phyloP scores from a whole-genome alignment of 2,113 vertebrate genomes.

The western clawed frog (Xenopus tropicalis) region DNA sequence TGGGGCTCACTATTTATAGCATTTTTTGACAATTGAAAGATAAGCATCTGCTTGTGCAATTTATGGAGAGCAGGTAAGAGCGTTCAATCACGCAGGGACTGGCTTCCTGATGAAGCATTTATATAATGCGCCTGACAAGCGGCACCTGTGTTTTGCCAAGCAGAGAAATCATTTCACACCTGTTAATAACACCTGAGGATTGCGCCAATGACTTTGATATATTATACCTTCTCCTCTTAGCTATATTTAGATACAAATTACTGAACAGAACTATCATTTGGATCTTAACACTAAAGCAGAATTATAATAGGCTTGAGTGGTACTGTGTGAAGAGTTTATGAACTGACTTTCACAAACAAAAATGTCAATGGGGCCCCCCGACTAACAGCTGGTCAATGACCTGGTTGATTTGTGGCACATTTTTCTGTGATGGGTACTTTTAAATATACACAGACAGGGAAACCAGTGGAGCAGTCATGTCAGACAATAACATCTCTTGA shows the following conservation, averaged over 20 bases:
- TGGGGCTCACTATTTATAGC: slow-evolving; percentile 32
- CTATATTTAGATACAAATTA: slow-evolving; percentile 24
- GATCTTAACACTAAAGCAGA: background rate
- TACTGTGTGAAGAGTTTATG: too few species aligned
- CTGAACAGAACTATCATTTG: background rate
- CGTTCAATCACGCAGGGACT: slow-evolving; percentile 18
- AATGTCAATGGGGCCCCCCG: too few species aligned
- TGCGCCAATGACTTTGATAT: slow-evolving; percentile 9
- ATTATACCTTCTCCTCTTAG: background rate
- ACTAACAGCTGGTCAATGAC: too few species aligned
- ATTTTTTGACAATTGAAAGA: slow-evolving; percentile 35
- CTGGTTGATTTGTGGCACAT: too few species aligned
- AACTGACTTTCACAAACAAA: too few species aligned
- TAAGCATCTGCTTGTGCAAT: slow-evolving; percentile 24
- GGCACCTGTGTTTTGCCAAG: slow-evolving; percentile 34
- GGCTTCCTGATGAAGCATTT: background rate
- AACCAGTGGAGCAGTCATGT: too few species aligned
- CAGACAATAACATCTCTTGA: too few species aligned
- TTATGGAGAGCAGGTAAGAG: slow-evolving; percentile 14
- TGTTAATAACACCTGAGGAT: slow-evolving; percentile 42
- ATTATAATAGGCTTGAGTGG: too few species aligned
- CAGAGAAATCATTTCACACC: slow-evolving; percentile 25
- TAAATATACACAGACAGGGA: too few species aligned
- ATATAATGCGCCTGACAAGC: background rate
- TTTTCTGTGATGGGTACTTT: too few species aligned